These are phyloP conservation scores for Pammene aurita DNA, from an alignment of 2,888 invertebrate genomes.

Conservation along the genomic window DNA sequence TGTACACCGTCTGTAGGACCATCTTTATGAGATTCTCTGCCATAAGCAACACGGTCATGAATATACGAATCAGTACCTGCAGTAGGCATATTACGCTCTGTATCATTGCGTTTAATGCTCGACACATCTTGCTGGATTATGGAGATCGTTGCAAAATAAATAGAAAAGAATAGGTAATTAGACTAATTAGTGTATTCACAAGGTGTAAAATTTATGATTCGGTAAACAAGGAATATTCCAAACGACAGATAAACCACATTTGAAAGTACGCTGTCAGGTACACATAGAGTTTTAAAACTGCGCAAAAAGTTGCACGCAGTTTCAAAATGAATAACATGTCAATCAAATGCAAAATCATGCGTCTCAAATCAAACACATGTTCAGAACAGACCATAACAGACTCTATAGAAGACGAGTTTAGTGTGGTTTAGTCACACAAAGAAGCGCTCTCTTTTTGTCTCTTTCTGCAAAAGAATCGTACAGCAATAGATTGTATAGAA, in stretches of 20 bases:
- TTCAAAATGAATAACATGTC: neutral
- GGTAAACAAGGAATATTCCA: constrained; percentile 9
- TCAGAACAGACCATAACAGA: too few relatives aligned
- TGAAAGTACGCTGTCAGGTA: neutral
- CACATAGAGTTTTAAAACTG: neutral
- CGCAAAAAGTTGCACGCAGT: neutral
- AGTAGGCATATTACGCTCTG: constrained; percentile 65
- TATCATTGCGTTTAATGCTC: constrained; percentile 63
- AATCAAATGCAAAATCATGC: too few relatives aligned
- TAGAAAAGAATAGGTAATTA: neutral
- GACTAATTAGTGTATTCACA: too few relatives aligned
- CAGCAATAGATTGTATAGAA: too few relatives aligned
- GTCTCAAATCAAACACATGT: too few relatives aligned
- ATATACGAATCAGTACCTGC: constrained; percentile 71
- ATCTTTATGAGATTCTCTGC: constrained; percentile 70
- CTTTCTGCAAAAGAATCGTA: too few relatives aligned
- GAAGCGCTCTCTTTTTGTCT: too few relatives aligned
- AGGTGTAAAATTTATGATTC: constrained; percentile 5
- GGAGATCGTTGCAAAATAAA: constrained; percentile 45
- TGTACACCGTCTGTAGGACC: constrained; percentile 70
- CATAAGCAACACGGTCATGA: constrained; percentile 73
- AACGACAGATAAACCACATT: constrained; percentile 6
- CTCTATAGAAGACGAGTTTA: too few relatives aligned
- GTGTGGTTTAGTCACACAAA: too few relatives aligned
- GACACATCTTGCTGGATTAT: constrained; percentile 62